A percentile compares a stretch with the other conserved stretches of the same genome.
These are phyloP conservation scores for Australoheros facetus DNA, from an alignment of 2,797 vertebrate genomes.

Conservation along the genomic window DNA sequence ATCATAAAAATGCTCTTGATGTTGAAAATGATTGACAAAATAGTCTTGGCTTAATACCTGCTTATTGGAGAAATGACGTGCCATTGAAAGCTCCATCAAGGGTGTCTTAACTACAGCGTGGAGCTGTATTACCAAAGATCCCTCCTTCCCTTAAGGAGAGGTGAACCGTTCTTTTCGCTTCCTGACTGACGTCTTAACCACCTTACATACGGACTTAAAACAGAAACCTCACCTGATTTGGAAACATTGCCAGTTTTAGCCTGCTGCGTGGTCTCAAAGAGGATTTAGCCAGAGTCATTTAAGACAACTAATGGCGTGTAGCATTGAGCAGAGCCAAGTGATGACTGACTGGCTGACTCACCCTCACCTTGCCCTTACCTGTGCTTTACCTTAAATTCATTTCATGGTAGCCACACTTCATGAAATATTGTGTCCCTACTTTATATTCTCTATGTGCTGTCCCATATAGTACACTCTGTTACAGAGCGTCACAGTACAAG, in stretches of 20 bases:
- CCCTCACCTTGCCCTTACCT: background rate
- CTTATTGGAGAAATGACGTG: background rate
- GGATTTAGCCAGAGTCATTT: slow-evolving; percentile 65
- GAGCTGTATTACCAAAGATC: background rate
- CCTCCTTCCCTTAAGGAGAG: background rate
- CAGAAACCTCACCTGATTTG: slow-evolving; percentile 47
- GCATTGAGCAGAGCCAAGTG: background rate
- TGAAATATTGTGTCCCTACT: slow-evolving; percentile 9
- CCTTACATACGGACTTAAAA: slow-evolving; percentile 18
- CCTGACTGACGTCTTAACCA: slow-evolving; percentile 30
- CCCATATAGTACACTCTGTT: slow-evolving; percentile 29
- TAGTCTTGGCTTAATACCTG: background rate
- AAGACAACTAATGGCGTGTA: slow-evolving; percentile 40
- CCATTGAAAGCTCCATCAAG: background rate
- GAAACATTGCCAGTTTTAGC: slow-evolving; percentile 61
- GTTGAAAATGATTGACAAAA: background rate
- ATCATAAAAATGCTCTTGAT: background rate
- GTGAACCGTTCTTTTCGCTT: background rate
- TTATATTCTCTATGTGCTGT: slow-evolving; percentile 13
- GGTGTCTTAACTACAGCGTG: background rate
- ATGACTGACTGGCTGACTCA: background rate
- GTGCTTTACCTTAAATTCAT: slow-evolving; percentile 22
- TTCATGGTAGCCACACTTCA: slow-evolving; percentile 29
- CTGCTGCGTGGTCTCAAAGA: slow-evolving; percentile 50
- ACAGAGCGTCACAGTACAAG: slow-evolving; percentile 60